Evolutionary conservation across 2,797 vertebrate genomes (phyloP).

Genomic region (Cyprinodon diabolis): DNA sequence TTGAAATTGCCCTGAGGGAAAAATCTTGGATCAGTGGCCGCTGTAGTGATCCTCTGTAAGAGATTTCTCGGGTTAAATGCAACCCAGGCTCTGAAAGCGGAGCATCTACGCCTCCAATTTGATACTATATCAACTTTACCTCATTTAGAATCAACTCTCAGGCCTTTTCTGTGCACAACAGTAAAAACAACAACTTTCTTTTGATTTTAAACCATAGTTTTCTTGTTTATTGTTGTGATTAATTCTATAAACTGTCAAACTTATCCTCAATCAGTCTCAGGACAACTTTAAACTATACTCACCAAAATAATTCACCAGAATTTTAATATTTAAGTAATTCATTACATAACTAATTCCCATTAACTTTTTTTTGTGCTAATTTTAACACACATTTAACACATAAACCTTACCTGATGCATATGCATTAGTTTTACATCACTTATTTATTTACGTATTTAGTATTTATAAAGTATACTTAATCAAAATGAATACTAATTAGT

Average conservation of each 20-base stretch:
- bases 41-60: background rate
- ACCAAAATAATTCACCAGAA: too few species aligned
- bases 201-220: background rate
- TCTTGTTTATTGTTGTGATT: background rate
- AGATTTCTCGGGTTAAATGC: slow-evolving; percentile 1
- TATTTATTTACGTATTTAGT: too few species aligned
- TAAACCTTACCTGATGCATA: too few species aligned
- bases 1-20: slow-evolving; percentile 44
- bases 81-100: background rate
- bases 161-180: background rate
- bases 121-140: background rate
- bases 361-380: too few species aligned
- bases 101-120: background rate
- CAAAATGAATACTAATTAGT: too few species aligned
- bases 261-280: slow-evolving; percentile 16
- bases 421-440: too few species aligned
- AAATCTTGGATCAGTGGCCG: slow-evolving; percentile 22
- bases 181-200: background rate
- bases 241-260: background rate
- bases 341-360: too few species aligned
- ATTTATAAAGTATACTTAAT: too few species aligned
- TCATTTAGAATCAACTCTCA: background rate
- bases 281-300: slow-evolving; percentile 2
- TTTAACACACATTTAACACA: too few species aligned
- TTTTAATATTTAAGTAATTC: too few species aligned